A percentile compares a stretch with the other conserved stretches of the same genome.
These are phyloP conservation scores for Riparia riparia DNA, from an alignment of 2,113 vertebrate species.

Conservation along the genomic window DNA sequence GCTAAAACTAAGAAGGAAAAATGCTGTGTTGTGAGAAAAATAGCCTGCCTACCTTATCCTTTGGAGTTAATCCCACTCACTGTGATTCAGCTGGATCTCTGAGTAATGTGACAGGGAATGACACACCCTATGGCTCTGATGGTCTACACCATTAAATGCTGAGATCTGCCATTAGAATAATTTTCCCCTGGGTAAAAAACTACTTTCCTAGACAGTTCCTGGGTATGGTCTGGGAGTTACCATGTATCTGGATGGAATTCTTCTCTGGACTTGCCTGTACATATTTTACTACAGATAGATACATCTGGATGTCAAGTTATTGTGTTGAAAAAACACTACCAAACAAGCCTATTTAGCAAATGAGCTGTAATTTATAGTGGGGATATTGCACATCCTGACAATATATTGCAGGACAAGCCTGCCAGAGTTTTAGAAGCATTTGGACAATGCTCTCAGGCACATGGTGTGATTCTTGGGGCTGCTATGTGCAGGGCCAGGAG, in stretches of 20 bases:
- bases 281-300: neutral
- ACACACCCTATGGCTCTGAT: neutral
- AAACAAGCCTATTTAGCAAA: neutral
- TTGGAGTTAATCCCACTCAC: neutral
- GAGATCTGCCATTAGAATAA: neutral
- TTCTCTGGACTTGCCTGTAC: neutral
- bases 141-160: neutral
- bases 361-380: neutral
- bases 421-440: neutral
- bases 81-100: neutral
- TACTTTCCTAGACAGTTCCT: neutral
- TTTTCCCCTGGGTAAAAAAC: neutral
- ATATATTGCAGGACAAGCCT: neutral
- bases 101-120: rapidly evolving
- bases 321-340: neutral
- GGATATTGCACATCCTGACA: neutral
- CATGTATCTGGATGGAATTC: neutral
- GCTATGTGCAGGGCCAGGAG: neutral
- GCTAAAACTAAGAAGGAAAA: neutral
- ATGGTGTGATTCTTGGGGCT: neutral
- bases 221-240: neutral
- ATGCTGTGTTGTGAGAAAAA: neutral
- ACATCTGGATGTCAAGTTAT: neutral
- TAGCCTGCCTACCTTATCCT: neutral
- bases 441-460: neutral